A percentile compares a stretch with the other conserved stretches of the same genome.
These are phyloP conservation scores for Sarcoramphus papa DNA, from an alignment of 2,797 vertebrate genomes.

Conservation along the genomic window DNA sequence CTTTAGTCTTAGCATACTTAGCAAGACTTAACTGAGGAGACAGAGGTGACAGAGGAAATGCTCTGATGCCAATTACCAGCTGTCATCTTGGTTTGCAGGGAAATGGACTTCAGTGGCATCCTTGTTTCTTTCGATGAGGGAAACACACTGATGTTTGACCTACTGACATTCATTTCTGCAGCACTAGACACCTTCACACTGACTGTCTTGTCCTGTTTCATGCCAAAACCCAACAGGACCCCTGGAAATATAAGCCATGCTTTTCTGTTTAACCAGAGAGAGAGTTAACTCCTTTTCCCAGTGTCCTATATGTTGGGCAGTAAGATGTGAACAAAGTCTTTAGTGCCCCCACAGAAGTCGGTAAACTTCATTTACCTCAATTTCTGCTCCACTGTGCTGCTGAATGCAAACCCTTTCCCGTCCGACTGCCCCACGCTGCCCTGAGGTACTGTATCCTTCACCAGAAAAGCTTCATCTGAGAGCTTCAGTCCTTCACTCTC, in stretches of 20 bases:
- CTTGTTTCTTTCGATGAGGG: not conserved
- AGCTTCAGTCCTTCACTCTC: not conserved
- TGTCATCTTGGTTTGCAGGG: not conserved
- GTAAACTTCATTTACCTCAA: not conserved
- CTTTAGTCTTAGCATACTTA: not conserved
- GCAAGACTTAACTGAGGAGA: not conserved
- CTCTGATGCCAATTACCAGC: not conserved
- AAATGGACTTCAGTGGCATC: not conserved
- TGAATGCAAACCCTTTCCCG: not conserved
- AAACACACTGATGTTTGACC: not conserved
- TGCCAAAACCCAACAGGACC: not conserved
- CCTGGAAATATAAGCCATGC: not conserved
- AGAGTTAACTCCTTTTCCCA: not conserved
- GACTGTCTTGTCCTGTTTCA: not conserved
- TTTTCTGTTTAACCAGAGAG: not conserved
- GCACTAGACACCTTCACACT: not conserved
- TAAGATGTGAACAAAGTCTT: not conserved
- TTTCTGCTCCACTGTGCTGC: not conserved
- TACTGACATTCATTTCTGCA: not conserved
- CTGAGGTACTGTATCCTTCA: not conserved
- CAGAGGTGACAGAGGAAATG: not conserved
- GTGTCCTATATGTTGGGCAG: not conserved
- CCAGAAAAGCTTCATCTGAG: not conserved
- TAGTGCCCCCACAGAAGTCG: not conserved
- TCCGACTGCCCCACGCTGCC: not conserved